Conservation (phyloP, 2,113 vertebrate species). For the Albula goreensis region DNA sequence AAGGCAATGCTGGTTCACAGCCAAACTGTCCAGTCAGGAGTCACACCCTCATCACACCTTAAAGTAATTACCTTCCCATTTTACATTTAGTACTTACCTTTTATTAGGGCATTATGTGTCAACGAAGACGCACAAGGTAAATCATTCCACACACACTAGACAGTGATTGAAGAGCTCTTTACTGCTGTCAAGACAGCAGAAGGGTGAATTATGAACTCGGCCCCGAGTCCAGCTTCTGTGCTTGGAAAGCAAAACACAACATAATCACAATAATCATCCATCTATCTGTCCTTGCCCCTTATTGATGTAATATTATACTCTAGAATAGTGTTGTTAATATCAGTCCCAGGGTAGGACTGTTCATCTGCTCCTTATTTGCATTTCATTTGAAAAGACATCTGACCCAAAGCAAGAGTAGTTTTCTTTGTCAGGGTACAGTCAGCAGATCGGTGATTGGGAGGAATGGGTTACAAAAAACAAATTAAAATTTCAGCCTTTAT, state of each 20-base stretch:
- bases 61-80: neutral
- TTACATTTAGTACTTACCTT: neutral
- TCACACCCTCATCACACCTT: neutral
- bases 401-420: neutral
- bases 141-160: neutral
- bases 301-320: neutral
- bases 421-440: neutral
- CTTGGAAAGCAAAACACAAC: neutral
- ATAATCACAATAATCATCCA: neutral
- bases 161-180: neutral
- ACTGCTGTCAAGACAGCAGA: neutral
- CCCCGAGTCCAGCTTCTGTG: neutral
- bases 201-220: neutral
- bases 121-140: neutral
- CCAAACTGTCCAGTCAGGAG: neutral
- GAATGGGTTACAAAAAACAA: neutral
- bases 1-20: neutral
- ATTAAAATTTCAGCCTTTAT: neutral
- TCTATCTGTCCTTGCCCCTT: neutral
- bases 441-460: neutral
- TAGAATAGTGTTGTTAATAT: neutral
- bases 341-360: neutral
- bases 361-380: neutral
- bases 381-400: neutral
- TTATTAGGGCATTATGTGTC: constrained; percentile 7